Evolutionary conservation across 2,888 invertebrate genomes (phyloP), one percentile per base, ranked within the genome.

Genomic region (Strigamia maritima): DNA sequence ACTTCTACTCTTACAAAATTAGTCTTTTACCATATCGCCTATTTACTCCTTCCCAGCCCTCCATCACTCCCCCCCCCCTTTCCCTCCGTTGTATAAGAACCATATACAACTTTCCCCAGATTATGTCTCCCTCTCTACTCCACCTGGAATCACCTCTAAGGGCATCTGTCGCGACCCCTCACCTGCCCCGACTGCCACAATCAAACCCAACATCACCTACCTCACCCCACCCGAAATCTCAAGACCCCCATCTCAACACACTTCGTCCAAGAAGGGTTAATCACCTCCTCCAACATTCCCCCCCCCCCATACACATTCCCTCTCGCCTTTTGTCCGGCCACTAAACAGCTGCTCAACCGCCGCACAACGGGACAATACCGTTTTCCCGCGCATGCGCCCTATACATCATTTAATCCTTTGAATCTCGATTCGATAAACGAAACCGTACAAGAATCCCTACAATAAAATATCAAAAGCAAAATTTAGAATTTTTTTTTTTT

Each of bases 121-220:
- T 54, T 54, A 54, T 54, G 54, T 54, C 54, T 54, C 54, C 54
- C 54, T 54, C 10, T 38, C 10, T 10, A 38, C 38, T 38, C 38
- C 54, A 54, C 54, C 54, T 54, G 54, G 54, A 54, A 10, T 54
- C 54, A 54, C 54, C 54, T 19, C 54, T 54, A 54, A 54, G 54
- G 54, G 54, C 54, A 54, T 54, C 54, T 54, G 54, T 54, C 54
- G 54, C 54, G 54, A 54, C 54, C 54, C 54, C 54, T 54, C 54
- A 54, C 54, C 54, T 54, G 54, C 54, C n/a, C 16, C 54, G 14
- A 14, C 19, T 54, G 54, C 54, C 54, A 54, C 54, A 54, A 54
- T 54, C 54, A 54, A 16, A 14, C 54, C 54, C 14, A 16, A 54
- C 54, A 54, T 54, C 54, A 54, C 54, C 54, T 16, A 14, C n/a